These are phyloP conservation scores for Gymnorhina tibicen DNA, from an alignment of 2,113 vertebrate genomes.

Conservation along the genomic window DNA sequence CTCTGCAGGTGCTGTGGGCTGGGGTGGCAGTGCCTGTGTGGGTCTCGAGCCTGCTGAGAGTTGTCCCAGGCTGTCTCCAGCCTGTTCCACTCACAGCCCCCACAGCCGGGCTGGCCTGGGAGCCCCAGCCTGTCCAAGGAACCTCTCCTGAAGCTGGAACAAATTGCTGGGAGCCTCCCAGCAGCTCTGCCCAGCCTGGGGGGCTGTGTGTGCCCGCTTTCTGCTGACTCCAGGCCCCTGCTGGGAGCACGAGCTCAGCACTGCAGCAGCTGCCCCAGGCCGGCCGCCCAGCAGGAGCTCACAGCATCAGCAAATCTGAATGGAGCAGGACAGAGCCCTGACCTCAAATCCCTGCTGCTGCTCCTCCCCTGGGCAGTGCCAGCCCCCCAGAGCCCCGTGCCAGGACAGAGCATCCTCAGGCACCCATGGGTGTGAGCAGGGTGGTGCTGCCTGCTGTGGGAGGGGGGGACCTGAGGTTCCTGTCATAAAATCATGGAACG, in stretches of 20 bases:
- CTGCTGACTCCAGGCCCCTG: background rate
- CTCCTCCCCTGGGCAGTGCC: background rate
- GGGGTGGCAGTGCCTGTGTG: background rate
- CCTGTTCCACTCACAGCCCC: background rate
- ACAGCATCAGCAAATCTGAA: background rate
- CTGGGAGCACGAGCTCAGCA: background rate
- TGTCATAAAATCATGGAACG: background rate
- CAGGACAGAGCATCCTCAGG: background rate
- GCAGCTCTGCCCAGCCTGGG: background rate
- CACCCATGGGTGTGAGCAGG: background rate
- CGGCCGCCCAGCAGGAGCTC: background rate
- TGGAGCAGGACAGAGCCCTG: background rate
- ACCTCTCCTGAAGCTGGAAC: background rate
- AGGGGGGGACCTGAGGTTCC: background rate
- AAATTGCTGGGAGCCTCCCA: background rate
- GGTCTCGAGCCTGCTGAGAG: background rate
- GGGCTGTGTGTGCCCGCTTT: background rate
- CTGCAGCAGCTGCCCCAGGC: background rate
- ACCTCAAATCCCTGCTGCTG: background rate
- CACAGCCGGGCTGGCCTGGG: background rate
- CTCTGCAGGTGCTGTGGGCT: background rate
- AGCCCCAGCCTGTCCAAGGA: background rate
- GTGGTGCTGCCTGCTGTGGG: background rate
- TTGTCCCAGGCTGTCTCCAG: background rate
- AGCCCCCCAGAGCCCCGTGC: accelerated